phyloP scores from a whole-genome alignment of 1,140 invertebrate species.

The Himalopsyche phryganea region DNA sequence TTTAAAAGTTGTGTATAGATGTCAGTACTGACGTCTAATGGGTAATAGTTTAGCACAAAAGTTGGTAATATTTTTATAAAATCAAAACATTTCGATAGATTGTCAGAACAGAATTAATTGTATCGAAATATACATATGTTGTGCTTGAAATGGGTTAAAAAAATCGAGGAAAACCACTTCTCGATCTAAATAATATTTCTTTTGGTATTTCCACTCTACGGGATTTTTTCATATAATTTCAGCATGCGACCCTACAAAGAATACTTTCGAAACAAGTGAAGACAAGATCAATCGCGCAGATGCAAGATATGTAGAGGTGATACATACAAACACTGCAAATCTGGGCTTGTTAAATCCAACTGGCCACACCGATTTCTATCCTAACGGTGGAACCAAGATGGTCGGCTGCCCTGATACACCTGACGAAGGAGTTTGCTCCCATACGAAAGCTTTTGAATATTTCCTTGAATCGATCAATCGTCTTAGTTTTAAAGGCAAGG shows the following conservation, averaged over 20 bases:
- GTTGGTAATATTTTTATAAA: too few species aligned
- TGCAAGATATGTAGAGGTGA: conserved; percentile 63
- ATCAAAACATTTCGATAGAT: too few species aligned
- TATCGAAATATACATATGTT: too few species aligned
- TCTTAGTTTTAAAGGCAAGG: conserved; percentile 11
- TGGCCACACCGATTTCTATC: conserved; percentile 68
- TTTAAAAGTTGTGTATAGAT: too few species aligned
- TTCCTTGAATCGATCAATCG: conserved; percentile 23
- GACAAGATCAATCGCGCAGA: conserved; percentile 57
- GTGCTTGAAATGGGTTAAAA: too few species aligned
- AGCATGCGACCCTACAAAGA: conserved; percentile 20
- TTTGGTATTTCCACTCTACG: too few species aligned
- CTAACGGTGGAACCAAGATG: conserved; percentile 61
- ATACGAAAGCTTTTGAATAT: conserved; percentile 17
- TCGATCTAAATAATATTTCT: too few species aligned
- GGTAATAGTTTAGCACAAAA: too few species aligned
- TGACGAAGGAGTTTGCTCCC: conserved; percentile 30
- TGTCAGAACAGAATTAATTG: too few species aligned
- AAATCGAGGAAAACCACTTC: too few species aligned
- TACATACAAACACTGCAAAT: conserved; percentile 64
- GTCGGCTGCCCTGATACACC: conserved; percentile 52
- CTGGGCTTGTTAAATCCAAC: conserved; percentile 54
- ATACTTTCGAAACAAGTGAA: conserved; percentile 19
- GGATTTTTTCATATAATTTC: background rate
- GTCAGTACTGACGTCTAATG: too few species aligned